Evolutionary conservation across 1,140 invertebrate species (phyloP).

Genomic region (Heterodera carotae): DNA sequence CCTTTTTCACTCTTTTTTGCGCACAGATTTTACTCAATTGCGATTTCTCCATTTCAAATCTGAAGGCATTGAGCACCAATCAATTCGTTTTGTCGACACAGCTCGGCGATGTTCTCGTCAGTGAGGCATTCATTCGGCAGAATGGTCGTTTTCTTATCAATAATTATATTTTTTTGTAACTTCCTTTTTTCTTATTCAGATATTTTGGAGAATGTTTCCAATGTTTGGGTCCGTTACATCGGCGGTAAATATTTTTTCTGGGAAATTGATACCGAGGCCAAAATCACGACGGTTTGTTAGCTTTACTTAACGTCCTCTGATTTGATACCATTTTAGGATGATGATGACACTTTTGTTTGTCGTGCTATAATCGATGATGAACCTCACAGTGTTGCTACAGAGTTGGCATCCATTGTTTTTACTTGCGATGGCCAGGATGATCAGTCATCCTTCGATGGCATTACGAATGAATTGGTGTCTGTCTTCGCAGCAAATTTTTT

Average conservation of each 20-base stretch:
- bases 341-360: background rate
- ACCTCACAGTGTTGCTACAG: too few relatives aligned
- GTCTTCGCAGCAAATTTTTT: background rate
- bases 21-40: conserved; percentile 19
- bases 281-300: background rate
- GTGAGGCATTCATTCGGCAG: conserved; percentile 4
- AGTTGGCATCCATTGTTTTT: background rate
- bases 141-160: background rate
- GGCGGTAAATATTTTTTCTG: background rate
- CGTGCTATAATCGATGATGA: too few relatives aligned
- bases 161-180: background rate
- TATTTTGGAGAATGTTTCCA: conserved; percentile 13
- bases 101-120: conserved; percentile 11
- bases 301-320: background rate
- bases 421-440: background rate
- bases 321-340: background rate
- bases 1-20: background rate
- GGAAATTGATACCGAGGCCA: conserved; percentile 1
- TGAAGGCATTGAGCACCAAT: background rate
- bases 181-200: conserved; percentile 16
- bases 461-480: background rate
- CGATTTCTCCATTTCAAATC: conserved; percentile 8
- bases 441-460: too few relatives aligned
- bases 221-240: conserved; percentile 26
- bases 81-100: conserved; percentile 15